These are phyloP conservation scores for Monopterus albus DNA, from an alignment of 2,113 vertebrate species.

Conservation along the genomic window DNA sequence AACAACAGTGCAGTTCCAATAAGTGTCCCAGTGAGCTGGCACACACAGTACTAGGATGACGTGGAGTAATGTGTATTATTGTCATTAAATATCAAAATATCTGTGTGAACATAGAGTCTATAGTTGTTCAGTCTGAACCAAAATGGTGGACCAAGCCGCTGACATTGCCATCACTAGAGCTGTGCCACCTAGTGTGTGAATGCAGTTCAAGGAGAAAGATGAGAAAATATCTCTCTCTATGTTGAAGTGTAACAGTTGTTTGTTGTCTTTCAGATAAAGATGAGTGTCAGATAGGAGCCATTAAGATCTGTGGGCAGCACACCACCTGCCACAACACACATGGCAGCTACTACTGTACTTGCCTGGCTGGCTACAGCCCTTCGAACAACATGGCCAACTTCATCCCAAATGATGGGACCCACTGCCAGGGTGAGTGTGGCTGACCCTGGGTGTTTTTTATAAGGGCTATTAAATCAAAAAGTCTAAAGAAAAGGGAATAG, in stretches of 20 bases:
- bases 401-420: constrained; percentile 95
- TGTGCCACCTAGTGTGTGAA: too few relatives aligned
- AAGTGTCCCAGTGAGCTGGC: too few relatives aligned
- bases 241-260: not conserved
- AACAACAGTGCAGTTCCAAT: too few relatives aligned
- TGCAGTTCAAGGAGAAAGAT: too few relatives aligned
- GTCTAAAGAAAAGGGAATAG: not conserved
- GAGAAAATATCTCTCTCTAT: not conserved
- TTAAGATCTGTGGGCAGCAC: constrained; percentile 90
- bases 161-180: too few relatives aligned
- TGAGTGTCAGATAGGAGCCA: constrained; percentile 89
- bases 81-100: too few relatives aligned
- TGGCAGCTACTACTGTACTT: constrained; percentile 93
- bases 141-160: too few relatives aligned
- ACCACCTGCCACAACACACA: constrained; percentile 91
- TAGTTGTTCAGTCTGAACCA: too few relatives aligned
- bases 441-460: rapidly evolving
- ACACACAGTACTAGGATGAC: too few relatives aligned
- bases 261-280: constrained; percentile 90
- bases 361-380: constrained; percentile 88
- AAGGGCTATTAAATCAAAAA: too few relatives aligned
- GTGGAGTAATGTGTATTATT: too few relatives aligned
- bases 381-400: constrained; percentile 89
- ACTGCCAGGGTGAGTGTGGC: constrained; percentile 86
- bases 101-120: too few relatives aligned